A percentile compares a stretch with the other conserved stretches of the same genome.
Evolutionary conservation across 2,797 vertebrate species (phyloP).

Genomic region (Sardinella longiceps): DNA sequence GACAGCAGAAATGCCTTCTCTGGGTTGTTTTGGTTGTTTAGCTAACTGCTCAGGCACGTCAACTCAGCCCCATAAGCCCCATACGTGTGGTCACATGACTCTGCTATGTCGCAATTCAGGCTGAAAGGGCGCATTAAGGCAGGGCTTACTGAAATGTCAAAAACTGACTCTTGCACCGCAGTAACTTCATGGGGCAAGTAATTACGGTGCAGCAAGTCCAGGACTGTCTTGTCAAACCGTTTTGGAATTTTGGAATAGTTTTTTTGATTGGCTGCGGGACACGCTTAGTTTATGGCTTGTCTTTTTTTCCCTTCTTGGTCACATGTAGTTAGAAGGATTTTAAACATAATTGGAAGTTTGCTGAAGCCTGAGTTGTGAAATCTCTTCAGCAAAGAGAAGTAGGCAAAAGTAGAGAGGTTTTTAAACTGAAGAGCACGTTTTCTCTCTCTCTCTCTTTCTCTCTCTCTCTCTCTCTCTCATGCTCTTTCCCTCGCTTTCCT

Average conservation of each 20-base stretch:
- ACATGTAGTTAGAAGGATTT: slow-evolving; percentile 7
- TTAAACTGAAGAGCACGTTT: background rate
- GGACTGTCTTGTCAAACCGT: background rate
- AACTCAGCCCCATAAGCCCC: slow-evolving; percentile 24
- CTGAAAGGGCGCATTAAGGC: slow-evolving; percentile 52
- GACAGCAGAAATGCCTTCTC: slow-evolving; percentile 3
- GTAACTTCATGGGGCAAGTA: slow-evolving; percentile 2
- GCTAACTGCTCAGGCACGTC: slow-evolving; percentile 26
- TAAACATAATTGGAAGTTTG: background rate
- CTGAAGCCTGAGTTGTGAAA: background rate
- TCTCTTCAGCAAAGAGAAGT: background rate
- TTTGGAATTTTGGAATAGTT: slow-evolving; percentile 9
- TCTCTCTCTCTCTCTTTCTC: background rate
- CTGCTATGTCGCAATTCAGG: slow-evolving; percentile 52
- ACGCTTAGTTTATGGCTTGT: background rate
- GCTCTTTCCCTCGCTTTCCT: background rate
- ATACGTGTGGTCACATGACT: slow-evolving; percentile 61
- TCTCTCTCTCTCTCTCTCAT: background rate
- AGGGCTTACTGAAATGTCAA: slow-evolving; percentile 39
- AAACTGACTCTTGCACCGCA: background rate
- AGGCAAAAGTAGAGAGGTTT: background rate
- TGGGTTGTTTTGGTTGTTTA: slow-evolving; percentile 5
- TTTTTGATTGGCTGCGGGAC: background rate
- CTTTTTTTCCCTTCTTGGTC: background rate
- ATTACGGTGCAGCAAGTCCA: background rate